Percentiles rank a stretch among this genome's conserved stretches.
Evolutionary conservation across 2,888 invertebrate genomes (phyloP).

Genomic region (Prosopocoilus inquinatus): DNA sequence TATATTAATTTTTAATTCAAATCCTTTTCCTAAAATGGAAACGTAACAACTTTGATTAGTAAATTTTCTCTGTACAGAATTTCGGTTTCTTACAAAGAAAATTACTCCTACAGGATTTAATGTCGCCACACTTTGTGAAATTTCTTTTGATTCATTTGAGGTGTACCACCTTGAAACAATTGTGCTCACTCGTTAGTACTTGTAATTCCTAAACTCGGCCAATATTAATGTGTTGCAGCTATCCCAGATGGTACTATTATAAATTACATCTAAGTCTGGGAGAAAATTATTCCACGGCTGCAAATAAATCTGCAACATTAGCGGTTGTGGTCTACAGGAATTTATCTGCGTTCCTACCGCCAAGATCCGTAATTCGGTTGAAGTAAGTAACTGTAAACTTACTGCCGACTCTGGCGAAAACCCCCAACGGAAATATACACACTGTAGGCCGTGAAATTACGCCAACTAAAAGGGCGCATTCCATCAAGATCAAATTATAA

Average conservation of each 20-base stretch:
- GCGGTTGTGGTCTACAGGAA: conserved; percentile 62
- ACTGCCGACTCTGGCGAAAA: background rate
- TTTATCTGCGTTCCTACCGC: conserved; percentile 62
- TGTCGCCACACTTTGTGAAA: too few relatives aligned
- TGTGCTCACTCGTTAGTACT: too few relatives aligned
- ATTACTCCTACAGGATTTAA: too few relatives aligned
- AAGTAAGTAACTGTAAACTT: conserved; percentile 54
- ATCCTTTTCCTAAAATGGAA: too few relatives aligned
- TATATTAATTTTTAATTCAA: too few relatives aligned
- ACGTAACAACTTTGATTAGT: too few relatives aligned
- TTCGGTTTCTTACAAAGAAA: too few relatives aligned
- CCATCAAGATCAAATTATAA: conserved; percentile 6
- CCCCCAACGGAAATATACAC: background rate
- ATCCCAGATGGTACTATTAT: conserved; percentile 32
- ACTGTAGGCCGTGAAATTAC: conserved; percentile 11
- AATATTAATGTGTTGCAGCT: conserved; percentile 14
- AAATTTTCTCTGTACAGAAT: too few relatives aligned
- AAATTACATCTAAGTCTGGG: conserved; percentile 30
- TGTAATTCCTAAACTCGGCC: background rate
- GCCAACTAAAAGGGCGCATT: conserved; percentile 5
- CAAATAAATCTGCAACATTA: conserved; percentile 32
- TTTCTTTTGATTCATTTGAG: too few relatives aligned
- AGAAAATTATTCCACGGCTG: conserved; percentile 21
- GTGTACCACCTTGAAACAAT: too few relatives aligned
- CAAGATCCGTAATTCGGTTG: conserved; percentile 59